Base-by-base conservation (phyloP, 2,113 vertebrate species). In the Alaudala cheleensis region DNA sequence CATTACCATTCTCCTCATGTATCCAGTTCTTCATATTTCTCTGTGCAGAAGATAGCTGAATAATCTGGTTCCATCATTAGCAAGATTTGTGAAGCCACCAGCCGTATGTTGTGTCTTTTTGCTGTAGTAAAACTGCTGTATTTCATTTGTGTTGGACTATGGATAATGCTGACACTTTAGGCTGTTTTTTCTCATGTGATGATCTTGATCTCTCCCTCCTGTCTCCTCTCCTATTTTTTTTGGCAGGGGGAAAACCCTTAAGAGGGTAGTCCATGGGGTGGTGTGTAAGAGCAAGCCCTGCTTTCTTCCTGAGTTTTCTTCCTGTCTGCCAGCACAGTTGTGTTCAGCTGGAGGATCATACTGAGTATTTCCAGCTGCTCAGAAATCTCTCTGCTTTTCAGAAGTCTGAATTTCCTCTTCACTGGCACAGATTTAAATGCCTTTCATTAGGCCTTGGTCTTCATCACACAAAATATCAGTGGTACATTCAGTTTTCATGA, bases 271-370 rank as follows among this genome's bases (percentile, higher is more conserved):
- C 91, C 83, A 47, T 88, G 51, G 60, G 47, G 54, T 88, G 60
- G 67, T 90, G 84, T 92, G 79, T 77, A 73, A 92, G 67, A 94
- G 67, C 79, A 88, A 86, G 60, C 58, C 56, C 54, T 82, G 34
- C 81, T 88, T 86, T 95, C 93, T 94, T 95, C 92, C 92, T 95
- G 85, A 76, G 64, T 92, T 96, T 91, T 77, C 50, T 83, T 94
- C 74, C 56, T 90, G 82, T 64, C 74, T 92, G 92, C 79, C 44
- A 86, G 82, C 85, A 86, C 74, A 86, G 94, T 91, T 93, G 81
- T 84, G 69, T 60, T 93, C 92, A 92, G 94, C 85, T 87, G 86
- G 73, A 89, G 69, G 74, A 79, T 67, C 64, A 61, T 16, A 77
- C 47, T 95, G 91, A 95, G 86, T 86, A 64, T 61, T 95, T 92